A percentile compares a stretch with the other conserved stretches of the same genome.
phyloP scores from a whole-genome alignment of 2,797 vertebrate genomes.

The Chelmon rostratus region DNA sequence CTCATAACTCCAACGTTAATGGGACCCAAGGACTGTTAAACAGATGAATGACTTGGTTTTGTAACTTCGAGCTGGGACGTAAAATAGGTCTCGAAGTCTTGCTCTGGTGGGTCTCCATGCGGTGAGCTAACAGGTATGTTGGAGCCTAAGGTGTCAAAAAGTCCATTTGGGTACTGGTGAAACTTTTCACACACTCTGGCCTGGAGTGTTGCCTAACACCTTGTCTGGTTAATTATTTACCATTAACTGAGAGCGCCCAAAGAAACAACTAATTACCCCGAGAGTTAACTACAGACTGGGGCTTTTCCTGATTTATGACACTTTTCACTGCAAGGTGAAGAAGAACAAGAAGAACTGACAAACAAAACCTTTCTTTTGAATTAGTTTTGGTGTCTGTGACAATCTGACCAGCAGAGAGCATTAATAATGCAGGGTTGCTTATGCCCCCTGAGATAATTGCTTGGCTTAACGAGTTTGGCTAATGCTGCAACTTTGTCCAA shows the following conservation, averaged over 20 bases:
- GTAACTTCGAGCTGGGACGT: conserved; percentile 3
- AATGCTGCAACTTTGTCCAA: conserved; percentile 15
- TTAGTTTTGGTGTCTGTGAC: background rate
- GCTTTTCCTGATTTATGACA: conserved; percentile 8
- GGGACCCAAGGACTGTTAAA: conserved; percentile 44
- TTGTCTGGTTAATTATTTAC: conserved; percentile 44
- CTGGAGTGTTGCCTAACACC: conserved; percentile 18
- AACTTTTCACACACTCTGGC: conserved; percentile 27
- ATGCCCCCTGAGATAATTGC: conserved; percentile 1
- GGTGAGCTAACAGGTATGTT: background rate
- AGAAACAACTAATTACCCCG: conserved; percentile 32
- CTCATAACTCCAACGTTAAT: conserved; percentile 60
- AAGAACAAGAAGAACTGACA: background rate
- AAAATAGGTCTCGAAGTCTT: background rate
- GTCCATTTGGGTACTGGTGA: conserved; percentile 25
- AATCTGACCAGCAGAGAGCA: background rate
- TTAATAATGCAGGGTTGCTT: background rate
- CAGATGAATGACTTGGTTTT: conserved; percentile 42
- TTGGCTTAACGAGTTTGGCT: conserved; percentile 9
- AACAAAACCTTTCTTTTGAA: conserved; percentile 14
- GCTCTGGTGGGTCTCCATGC: background rate
- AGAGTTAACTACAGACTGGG: conserved; percentile 4
- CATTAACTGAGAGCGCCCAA: conserved; percentile 17
- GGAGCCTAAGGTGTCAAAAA: conserved; percentile 11
- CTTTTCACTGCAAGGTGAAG: conserved; percentile 21